These are phyloP conservation scores for Pollenia griseotomentosa DNA, from an alignment of 2,888 invertebrate species.

Conservation along the genomic window DNA sequence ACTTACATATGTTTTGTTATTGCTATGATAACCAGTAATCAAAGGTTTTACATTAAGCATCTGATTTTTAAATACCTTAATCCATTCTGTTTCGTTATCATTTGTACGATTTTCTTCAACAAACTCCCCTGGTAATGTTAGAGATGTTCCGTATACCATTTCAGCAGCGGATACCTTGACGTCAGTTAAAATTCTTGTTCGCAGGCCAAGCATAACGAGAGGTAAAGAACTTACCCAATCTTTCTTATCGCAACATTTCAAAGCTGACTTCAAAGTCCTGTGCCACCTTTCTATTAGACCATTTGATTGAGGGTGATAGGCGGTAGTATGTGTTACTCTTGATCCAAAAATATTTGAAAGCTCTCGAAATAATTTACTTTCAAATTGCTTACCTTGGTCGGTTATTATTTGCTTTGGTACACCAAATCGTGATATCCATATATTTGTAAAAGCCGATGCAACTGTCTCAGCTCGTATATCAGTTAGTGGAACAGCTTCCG, in stretches of 20 bases:
- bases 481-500: conserved; percentile 31
- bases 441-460: conserved; percentile 19
- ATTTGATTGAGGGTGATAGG: conserved; percentile 49
- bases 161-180: conserved; percentile 27
- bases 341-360: conserved; percentile 29
- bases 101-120: not conserved
- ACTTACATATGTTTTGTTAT: not conserved
- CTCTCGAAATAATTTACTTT: conserved; percentile 18
- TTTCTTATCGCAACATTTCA: conserved; percentile 30
- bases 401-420: conserved; percentile 22
- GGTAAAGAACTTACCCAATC: conserved; percentile 25
- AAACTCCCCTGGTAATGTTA: not conserved
- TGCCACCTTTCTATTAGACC: conserved; percentile 40
- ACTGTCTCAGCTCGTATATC: conserved; percentile 41
- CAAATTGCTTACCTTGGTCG: conserved; percentile 41
- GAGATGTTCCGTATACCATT: not conserved
- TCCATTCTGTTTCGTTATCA: not conserved
- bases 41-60: not conserved
- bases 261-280: conserved; percentile 32
- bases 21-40: not conserved
- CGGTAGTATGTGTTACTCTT: conserved; percentile 31
- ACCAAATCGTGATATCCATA: conserved; percentile 41
- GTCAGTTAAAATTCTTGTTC: conserved; percentile 7
- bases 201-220: conserved; percentile 20
- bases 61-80: not conserved